Evolutionary conservation across 53 echinoderm and acorn worm species (phyloP).

Genomic region (Temnopleurus reevesii): DNA sequence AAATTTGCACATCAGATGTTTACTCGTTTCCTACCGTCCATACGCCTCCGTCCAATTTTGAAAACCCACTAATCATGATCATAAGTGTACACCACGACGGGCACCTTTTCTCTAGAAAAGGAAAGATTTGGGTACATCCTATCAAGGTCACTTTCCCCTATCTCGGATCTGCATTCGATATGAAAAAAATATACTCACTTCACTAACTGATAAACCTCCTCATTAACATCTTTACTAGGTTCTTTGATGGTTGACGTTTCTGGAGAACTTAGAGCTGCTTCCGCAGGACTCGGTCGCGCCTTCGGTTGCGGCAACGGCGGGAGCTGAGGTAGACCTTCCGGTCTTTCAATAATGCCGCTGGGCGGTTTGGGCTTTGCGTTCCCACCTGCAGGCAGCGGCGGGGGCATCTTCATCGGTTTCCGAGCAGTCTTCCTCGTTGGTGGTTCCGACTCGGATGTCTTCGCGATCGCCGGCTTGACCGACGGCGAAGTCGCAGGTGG

Average conservation of each 20-base stretch:
- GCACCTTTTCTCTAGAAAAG: too few relatives aligned
- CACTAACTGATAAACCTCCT: conserved; percentile 2
- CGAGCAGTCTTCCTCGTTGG: background rate
- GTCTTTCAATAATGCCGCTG: background rate
- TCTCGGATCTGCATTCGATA: too few relatives aligned
- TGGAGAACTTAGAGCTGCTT: background rate
- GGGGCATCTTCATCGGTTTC: conserved; percentile 38
- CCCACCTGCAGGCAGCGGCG: conserved; percentile 33
- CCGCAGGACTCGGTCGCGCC: background rate
- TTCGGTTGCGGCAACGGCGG: background rate
- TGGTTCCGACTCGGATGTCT: background rate
- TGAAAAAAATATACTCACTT: background rate
- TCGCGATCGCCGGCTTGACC: conserved; percentile 2
- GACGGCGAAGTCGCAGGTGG: background rate
- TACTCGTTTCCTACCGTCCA: too few relatives aligned
- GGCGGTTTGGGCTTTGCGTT: background rate
- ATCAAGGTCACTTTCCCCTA: too few relatives aligned
- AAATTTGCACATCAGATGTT: too few relatives aligned
- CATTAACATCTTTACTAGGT: background rate
- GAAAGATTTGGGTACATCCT: too few relatives aligned
- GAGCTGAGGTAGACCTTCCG: background rate
- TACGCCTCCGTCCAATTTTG: too few relatives aligned
- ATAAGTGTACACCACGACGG: too few relatives aligned
- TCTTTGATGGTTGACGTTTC: background rate
- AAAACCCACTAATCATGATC: too few relatives aligned